Conservation (phyloP, 2,113 vertebrate species). For the Myotis davidii region DNA sequence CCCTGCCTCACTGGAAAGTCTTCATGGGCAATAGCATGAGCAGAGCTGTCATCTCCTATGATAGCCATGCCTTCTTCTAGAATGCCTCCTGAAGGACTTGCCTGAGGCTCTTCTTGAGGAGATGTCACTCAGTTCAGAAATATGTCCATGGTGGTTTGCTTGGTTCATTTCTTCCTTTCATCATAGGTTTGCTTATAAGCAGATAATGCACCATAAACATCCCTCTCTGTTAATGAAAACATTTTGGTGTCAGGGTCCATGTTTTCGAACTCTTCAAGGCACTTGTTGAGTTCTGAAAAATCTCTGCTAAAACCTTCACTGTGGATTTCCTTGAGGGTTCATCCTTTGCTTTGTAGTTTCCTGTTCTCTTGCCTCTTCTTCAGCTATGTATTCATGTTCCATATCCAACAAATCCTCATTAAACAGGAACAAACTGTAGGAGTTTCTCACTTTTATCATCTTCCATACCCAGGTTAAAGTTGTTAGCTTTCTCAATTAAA, state of each 20-base stretch:
- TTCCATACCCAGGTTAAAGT: neutral
- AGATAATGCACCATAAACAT: neutral
- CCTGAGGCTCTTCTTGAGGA: neutral
- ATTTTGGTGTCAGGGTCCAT: neutral
- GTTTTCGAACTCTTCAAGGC: neutral
- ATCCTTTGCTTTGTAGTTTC: neutral
- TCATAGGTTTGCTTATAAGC: neutral
- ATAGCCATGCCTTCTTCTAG: neutral
- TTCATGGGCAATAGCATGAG: neutral
- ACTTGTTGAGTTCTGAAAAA: neutral
- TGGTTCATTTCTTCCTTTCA: neutral
- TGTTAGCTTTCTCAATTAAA: neutral
- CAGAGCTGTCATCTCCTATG: neutral
- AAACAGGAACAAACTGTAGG: neutral
- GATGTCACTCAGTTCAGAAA: neutral
- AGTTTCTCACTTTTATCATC: neutral
- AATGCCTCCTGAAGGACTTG: neutral
- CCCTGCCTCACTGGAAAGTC: neutral
- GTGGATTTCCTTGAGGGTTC: neutral
- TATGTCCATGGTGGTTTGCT: neutral
- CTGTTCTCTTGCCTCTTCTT: neutral
- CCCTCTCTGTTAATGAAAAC: neutral
- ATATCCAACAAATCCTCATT: neutral
- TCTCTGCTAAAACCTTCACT: neutral
- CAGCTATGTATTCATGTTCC: neutral